Percentiles rank a stretch among this genome's conserved stretches.
Evolutionary conservation across 2,797 vertebrate genomes (phyloP).

Genomic region (Eulemur rubriventer): DNA sequence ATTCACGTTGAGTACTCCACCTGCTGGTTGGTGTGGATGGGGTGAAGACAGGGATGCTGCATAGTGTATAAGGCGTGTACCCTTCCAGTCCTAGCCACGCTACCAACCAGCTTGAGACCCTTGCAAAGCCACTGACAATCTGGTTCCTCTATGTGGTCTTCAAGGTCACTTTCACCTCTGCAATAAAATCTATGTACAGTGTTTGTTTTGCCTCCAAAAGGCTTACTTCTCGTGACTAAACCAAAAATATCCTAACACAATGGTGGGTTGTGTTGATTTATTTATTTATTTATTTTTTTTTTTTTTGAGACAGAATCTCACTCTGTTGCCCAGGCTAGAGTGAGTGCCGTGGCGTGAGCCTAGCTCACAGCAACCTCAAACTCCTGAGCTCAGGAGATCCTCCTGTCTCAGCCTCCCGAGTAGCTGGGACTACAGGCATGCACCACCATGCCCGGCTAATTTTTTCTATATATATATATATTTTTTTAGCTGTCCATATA

Average conservation of each 20-base stretch:
- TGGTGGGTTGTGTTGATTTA: not conserved
- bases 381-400: too few relatives aligned
- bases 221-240: not conserved
- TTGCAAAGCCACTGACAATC: not conserved
- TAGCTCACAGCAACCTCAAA: too few relatives aligned
- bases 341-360: too few relatives aligned
- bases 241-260: not conserved
- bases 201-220: conserved; percentile 1
- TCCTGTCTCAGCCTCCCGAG: too few relatives aligned
- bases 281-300: too few relatives aligned
- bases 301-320: too few relatives aligned
- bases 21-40: not conserved
- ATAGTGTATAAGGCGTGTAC: not conserved
- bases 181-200: not conserved
- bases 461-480: too few relatives aligned
- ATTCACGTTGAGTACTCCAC: not conserved
- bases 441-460: too few relatives aligned
- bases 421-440: too few relatives aligned
- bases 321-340: too few relatives aligned
- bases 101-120: too few relatives aligned
- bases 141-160: not conserved
- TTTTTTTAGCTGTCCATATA: too few relatives aligned
- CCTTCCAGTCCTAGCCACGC: not conserved
- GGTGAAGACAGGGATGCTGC: not conserved
- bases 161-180: not conserved